Base-by-base conservation (phyloP, 1,140 invertebrate species). In the Pemphigus obesinymphae region DNA sequence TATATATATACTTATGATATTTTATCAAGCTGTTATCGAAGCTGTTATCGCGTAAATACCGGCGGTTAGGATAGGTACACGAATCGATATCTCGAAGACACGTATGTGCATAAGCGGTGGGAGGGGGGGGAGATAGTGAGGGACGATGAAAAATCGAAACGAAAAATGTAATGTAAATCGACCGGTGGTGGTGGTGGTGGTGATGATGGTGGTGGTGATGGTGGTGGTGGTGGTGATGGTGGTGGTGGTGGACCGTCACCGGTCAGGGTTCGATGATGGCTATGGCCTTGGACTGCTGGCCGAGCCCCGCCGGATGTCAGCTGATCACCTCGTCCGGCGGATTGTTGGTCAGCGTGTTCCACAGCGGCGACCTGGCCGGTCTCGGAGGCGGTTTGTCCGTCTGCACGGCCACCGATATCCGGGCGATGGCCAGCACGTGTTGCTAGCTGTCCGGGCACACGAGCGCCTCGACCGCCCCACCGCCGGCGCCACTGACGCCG, bases 321-420 rank as follows among this genome's bases (percentile, higher is more conserved):
- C 76, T 80, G 53, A 29, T 3, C 26, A 3, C 37, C 55, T 80
- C 76, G 55, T 80, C 76, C 55, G 55, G 76, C 40, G 76, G 76
- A n/a, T 80, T 80, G 76, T 80, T 80, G 37, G 76, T 80, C 37
- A 80, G 55, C 40, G 76, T 63, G 40, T 80, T 80, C 76, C 76
- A 80, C 37, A 80, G 40, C 2, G 76, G 76, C 26, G 76, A 80
- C 53, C 76, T 43, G 76, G 58, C 76, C 4, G 76, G 76, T 31
- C 76, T 23, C 7, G 76, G 76, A 0, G 76, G 76, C 34, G 76
- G 76, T n/a, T 63, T 80, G 8, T 80, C 76, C 76, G 76, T 80
- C 55, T 80, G 76, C 6, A 80, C 76, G 76, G 76, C 76, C 76
- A 80, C 76, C 76, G 76, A 80, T 80, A 80, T 80, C 76, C 76